A percentile compares a stretch with the other conserved stretches of the same genome.
Conservation (phyloP, 2,113 vertebrate species). For the Corynorhinus townsendii region DNA sequence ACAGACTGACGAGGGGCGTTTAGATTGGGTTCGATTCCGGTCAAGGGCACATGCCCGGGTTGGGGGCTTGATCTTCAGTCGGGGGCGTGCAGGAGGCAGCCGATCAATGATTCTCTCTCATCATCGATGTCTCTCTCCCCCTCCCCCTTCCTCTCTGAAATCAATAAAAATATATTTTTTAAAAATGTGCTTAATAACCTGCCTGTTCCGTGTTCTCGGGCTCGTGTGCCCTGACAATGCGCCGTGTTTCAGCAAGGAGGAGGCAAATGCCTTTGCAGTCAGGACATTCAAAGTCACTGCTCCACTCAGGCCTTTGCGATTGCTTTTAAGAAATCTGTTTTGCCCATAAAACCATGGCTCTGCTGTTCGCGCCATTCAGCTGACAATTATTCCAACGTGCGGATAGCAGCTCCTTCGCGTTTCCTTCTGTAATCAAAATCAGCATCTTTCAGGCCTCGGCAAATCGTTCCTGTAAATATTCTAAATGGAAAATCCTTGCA, state of each 20-base stretch:
- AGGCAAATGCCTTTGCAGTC: slow-evolving; percentile 41
- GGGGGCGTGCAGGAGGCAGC: too few relatives aligned
- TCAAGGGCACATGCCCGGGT: too few relatives aligned
- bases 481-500: slow-evolving; percentile 51
- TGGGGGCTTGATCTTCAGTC: too few relatives aligned
- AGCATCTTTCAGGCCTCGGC: slow-evolving; percentile 6
- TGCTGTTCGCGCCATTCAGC: not conserved
- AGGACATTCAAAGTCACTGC: slow-evolving; percentile 19
- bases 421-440: slow-evolving; percentile 46
- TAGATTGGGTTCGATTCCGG: too few relatives aligned
- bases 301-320: not conserved
- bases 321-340: slow-evolving; percentile 41
- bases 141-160: too few relatives aligned
- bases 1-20: too few relatives aligned
- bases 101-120: too few relatives aligned
- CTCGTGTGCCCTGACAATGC: not conserved
- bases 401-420: not conserved
- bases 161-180: too few relatives aligned
- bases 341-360: slow-evolving; percentile 57
- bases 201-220: not conserved
- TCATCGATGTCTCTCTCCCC: too few relatives aligned
- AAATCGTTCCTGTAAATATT: slow-evolving; percentile 54
- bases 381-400: slow-evolving; percentile 29
- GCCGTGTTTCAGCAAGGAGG: not conserved
- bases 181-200: not conserved